A percentile compares a stretch with the other conserved stretches of the same genome.
These are phyloP conservation scores for Syngnathus scovelli DNA, from an alignment of 2,113 vertebrate species.

Conservation along the genomic window DNA sequence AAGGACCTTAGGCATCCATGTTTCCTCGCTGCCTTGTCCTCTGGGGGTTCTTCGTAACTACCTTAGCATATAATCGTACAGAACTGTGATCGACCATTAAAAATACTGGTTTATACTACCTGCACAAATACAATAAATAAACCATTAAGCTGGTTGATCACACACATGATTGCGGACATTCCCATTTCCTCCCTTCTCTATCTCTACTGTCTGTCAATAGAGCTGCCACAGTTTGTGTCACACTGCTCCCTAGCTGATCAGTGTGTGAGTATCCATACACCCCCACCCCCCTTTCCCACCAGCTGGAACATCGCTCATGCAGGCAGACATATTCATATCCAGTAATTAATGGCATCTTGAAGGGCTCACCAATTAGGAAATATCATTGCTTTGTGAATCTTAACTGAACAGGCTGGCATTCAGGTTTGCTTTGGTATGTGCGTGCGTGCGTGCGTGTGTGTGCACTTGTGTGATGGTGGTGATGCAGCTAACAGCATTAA, in stretches of 20 bases:
- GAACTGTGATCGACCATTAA: not conserved
- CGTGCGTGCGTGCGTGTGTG: not conserved
- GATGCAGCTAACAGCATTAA: slow-evolving; percentile 58
- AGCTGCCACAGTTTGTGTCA: slow-evolving; percentile 55
- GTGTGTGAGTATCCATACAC: slow-evolving; percentile 39
- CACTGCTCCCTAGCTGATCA: slow-evolving; percentile 29
- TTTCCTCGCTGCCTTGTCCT: not conserved
- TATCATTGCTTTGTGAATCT: not conserved
- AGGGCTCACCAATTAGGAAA: slow-evolving; percentile 20
- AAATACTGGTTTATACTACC: not conserved
- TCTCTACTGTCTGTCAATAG: slow-evolving; percentile 43
- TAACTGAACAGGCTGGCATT: slow-evolving; percentile 19
- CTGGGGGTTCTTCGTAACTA: not conserved
- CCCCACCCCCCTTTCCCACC: slow-evolving; percentile 4
- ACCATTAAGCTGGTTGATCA: not conserved
- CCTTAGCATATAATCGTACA: not conserved
- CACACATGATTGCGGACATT: slow-evolving; percentile 1
- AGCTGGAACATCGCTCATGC: not conserved
- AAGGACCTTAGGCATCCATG: not conserved
- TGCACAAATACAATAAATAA: not conserved
- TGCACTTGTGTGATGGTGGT: not conserved
- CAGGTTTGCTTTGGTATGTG: slow-evolving; percentile 1
- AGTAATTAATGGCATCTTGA: slow-evolving; percentile 53
- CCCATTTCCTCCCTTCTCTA: not conserved
- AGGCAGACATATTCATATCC: no score